Conservation (phyloP, 2,888 invertebrate genomes). For the Andrena trimmerana region DNA sequence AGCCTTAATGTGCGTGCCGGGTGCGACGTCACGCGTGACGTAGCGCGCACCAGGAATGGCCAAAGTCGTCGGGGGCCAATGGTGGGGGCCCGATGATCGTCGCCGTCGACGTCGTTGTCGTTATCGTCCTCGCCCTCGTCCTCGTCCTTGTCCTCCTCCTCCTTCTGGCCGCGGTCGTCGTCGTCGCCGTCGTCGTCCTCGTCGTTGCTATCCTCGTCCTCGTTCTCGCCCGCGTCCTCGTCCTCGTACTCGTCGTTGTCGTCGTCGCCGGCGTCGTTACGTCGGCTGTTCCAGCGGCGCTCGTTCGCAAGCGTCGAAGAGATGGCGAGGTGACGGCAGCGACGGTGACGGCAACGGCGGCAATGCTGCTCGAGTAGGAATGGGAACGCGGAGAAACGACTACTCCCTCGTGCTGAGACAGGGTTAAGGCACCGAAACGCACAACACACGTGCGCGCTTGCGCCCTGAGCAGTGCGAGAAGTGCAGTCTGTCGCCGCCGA, state of each 20-base stretch:
- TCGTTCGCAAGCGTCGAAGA: slow-evolving; percentile 57
- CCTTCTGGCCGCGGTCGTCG: slow-evolving; percentile 18
- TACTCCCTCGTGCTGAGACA: slow-evolving; percentile 72
- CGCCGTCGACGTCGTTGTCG: slow-evolving; percentile 32
- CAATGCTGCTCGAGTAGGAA: slow-evolving; percentile 67
- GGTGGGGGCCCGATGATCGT: slow-evolving; percentile 12
- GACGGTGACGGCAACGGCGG: slow-evolving; percentile 61
- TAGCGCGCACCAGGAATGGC: slow-evolving; percentile 62
- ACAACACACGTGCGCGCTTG: slow-evolving; percentile 78
- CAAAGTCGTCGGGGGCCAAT: slow-evolving; percentile 44
- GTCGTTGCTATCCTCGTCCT: slow-evolving; percentile 32
- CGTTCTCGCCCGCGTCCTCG: slow-evolving; percentile 40
- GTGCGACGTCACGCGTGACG: slow-evolving; percentile 79
- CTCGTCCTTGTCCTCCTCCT: slow-evolving; percentile 23
- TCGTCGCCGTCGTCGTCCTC: slow-evolving; percentile 31
- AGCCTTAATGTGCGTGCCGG: slow-evolving; percentile 56
- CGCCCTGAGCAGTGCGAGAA: slow-evolving; percentile 71
- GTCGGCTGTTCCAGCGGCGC: slow-evolving; percentile 59
- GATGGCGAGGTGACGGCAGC: slow-evolving; percentile 59
- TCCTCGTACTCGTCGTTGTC: slow-evolving; percentile 49
- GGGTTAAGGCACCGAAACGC: slow-evolving; percentile 75
- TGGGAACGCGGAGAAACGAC: slow-evolving; percentile 68
- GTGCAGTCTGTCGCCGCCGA: slow-evolving; percentile 73
- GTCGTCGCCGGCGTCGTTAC: slow-evolving; percentile 62
- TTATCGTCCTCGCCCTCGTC: slow-evolving; percentile 27